Evolutionary conservation across 2,888 invertebrate species (phyloP).

Genomic region (Xestoiulus laeticollis): DNA sequence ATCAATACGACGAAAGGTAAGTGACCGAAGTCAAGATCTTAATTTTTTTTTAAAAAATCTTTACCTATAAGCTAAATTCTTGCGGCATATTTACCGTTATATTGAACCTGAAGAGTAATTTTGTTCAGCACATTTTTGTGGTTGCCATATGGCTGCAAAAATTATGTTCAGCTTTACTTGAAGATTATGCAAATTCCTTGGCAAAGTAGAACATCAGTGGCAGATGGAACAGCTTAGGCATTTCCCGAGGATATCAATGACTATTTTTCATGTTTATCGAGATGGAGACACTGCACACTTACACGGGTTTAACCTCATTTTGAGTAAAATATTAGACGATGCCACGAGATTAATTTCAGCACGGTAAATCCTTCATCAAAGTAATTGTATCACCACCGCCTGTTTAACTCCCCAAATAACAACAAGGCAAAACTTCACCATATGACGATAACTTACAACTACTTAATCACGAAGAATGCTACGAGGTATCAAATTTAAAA

Average conservation of each 20-base stretch:
- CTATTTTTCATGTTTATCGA: constrained; percentile 37
- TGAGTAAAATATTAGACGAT: constrained; percentile 14
- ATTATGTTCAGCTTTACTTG: background rate
- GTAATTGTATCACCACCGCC: constrained; percentile 10
- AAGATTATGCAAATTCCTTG: constrained; percentile 17
- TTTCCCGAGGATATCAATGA: constrained; percentile 19
- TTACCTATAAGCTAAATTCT: constrained; percentile 8
- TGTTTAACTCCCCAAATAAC: constrained; percentile 3
- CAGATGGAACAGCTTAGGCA: background rate
- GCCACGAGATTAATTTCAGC: constrained; percentile 29
- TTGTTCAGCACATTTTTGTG: constrained; percentile 11
- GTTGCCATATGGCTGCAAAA: constrained; percentile 2
- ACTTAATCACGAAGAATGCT: constrained; percentile 13
- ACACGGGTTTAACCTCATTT: constrained; percentile 33
- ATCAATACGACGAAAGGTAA: constrained; percentile 23
- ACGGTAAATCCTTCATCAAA: background rate
- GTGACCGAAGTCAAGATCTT: background rate
- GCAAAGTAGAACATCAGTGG: background rate
- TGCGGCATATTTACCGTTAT: background rate
- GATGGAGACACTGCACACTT: constrained; percentile 3
- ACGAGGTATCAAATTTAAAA: background rate
- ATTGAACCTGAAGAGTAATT: background rate
- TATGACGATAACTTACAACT: background rate
- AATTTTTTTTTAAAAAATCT: background rate
- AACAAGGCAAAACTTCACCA: constrained; percentile 1